Base-by-base conservation (phyloP, 2,888 invertebrate species). In the Dolomedes plantarius region DNA sequence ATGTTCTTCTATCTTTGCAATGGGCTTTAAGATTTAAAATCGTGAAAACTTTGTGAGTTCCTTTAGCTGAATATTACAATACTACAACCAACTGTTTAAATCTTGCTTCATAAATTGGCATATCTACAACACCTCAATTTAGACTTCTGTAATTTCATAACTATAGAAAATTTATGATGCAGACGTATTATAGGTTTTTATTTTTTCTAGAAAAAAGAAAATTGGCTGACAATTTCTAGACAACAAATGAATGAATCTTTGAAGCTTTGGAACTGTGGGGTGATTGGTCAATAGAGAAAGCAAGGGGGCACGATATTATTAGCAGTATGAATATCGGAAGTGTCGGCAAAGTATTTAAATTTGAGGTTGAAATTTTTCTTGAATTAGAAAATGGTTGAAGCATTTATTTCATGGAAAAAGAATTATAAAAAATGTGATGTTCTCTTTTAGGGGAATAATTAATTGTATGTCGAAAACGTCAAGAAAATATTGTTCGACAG, bases 321-420 rank as follows among this genome's bases (percentile, higher is more conserved):
- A 64, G 41, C 9, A 64, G 75, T 28, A 82, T 41, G 71, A 69
- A 28, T 23, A 11, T 82, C 0, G 82, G 75, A 5, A 41, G 71
- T 9, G 46, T 75, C 31, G 82, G 82, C 28, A 82, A 75, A 82
- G 75, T 82, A 23, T 76, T 82, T 39, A 82, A 82, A 71, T 82
- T 69, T 29, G 75, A 82, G 62, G 82, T 82, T 64, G 76, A 71
- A 46, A 9, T 2, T 13, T 46, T 36, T 23, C 23, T 28, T 6
- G 27, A 46, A 46, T 16, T 46, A 36, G 36, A 46, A 46, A n/a
- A 2, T 2, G 2, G 9, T 2, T 46, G 11, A 36, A 46, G 46
- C 46, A 5, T 16, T 16, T 46, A 46, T 7, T 7, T 36, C 36
- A 36, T 7, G 36, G 11, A 36, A 36, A 11, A 46, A 16, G 46